Evolutionary conservation across 23 tunicate genomes (phyloP), one percentile per base, ranked within the genome.

Genomic region (Ascidia mentula): DNA sequence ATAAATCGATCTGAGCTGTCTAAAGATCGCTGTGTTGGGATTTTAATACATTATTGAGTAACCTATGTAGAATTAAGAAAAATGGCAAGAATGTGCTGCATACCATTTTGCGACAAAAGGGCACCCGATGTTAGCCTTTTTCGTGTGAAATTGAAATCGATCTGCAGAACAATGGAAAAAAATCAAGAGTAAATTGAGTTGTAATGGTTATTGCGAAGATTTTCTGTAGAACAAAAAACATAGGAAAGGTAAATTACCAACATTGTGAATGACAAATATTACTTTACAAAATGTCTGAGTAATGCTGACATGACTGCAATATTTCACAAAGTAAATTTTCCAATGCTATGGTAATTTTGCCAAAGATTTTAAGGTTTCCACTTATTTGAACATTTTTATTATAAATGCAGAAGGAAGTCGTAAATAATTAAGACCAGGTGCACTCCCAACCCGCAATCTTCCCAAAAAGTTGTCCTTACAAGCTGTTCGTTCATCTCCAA

Each of bases 301-400:
- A 42, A 42, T 42, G 53, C 53, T 42, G 53, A n/a, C n/a, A n/a
- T n/a, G n/a, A 42, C 53, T 42, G 53, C 53, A 42, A 42, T 42
- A 9, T 42, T 42, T 42, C 53, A 42, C 53, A 42, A n/a, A 42
- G 53, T 42, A 42, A 42, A 42, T 42, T 42, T 42, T 9, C 53
- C 15, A 42, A 42, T 42, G 53, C 53, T 42, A 42, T 42, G 53
- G 15, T 42, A 42, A 42, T 42, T n/a, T n/a, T n/a, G n/a, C n/a
- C n/a, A n/a, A n/a, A n/a, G n/a, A n/a, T n/a, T n/a, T n/a, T n/a
- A n/a, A n/a, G n/a, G n/a, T n/a, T n/a, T n/a, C n/a, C n/a, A n/a
- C n/a, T n/a, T n/a, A n/a, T n/a, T n/a, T 42, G 53, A 42, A 42
- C 53, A 42, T 42, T 42, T 42, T 42, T 42, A 42, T 42, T 42